Base-by-base conservation (phyloP, 1,140 invertebrate genomes). In the Pogonomyrmex barbatus region DNA sequence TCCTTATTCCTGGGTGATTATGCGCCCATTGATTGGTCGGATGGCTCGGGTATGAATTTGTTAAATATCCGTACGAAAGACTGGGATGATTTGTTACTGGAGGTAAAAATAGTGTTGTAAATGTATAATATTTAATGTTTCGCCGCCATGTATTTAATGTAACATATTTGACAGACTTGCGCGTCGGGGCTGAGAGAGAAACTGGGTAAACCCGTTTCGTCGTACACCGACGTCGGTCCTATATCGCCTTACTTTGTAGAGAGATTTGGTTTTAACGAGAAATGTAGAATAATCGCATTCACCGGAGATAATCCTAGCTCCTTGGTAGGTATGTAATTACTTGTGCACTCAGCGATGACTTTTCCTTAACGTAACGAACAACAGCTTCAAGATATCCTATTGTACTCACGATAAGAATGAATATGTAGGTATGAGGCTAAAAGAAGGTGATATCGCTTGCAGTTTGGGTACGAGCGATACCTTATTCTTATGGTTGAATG, bases 11-110 rank as follows among this genome's bases (percentile, higher is more conserved):
- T 99, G n/a, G 98, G 99, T 1, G 95, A 97, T 91, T 98, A 98
- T 91, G 98, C 98, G 0, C 97, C 98, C 0, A 99, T 99, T 68
- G 99, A 99, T 94, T 96, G 96, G 86, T 97, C 98, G 0, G 99
- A 99, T 95, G 99, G 97, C 0, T 99, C 98, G 4, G 99, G 99
- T 45, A 99, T 99, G 98, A 99, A 99, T 95, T 95, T 99, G 17
- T 95, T 99, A 81, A 97, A 99, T 94, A 98, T 99, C 56, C 96
- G 95, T 50, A 96, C 93, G 0, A 98, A 97, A 95, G 95, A 95
- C 58, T 99, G 98, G 99, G 96, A 97, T 84, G 93, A 96, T 47
- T 92, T 96, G 33, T 97, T 98, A 91, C 93, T 99, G 5, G 96
- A 98, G 94, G 97, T 97, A 92, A 73, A 24, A 63, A 58, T 75